These are phyloP conservation scores for Pao palembangensis DNA, from an alignment of 2,113 vertebrate genomes.

Conservation along the genomic window DNA sequence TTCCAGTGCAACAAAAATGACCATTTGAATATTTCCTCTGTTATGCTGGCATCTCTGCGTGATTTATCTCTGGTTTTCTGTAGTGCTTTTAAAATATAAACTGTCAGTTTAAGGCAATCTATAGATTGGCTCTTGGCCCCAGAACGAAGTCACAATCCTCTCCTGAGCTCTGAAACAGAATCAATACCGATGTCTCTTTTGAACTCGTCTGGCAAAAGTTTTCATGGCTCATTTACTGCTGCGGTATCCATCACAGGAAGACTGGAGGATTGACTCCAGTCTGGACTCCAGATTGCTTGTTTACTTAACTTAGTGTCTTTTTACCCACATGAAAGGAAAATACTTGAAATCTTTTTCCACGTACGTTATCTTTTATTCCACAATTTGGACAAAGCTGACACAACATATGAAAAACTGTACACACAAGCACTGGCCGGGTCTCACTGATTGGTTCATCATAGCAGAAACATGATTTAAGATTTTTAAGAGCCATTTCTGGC, in stretches of 20 bases:
- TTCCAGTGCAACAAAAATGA: too few species aligned
- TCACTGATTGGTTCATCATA: conserved; percentile 36
- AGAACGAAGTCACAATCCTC: background rate
- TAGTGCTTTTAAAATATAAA: background rate
- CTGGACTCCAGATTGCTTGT: too few species aligned
- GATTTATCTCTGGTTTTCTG: too few species aligned
- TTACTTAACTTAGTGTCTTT: too few species aligned
- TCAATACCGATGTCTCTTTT: background rate
- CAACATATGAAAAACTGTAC: conserved; percentile 52
- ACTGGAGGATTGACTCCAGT: too few species aligned
- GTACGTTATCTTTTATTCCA: conserved; percentile 55
- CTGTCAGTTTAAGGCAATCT: background rate
- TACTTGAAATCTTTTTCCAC: conserved; percentile 32
- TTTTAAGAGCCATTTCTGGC: too few species aligned
- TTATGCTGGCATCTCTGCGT: too few species aligned
- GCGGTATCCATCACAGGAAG: background rate
- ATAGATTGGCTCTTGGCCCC: background rate
- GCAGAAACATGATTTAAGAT: conserved; percentile 9
- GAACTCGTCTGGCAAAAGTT: background rate
- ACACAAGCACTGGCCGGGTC: conserved; percentile 30
- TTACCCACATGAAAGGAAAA: background rate
- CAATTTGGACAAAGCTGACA: conserved; percentile 35
- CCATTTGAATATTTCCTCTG: too few species aligned
- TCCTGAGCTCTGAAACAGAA: background rate
- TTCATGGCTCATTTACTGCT: background rate